These are phyloP conservation scores for Emydoidea blandingii DNA, from an alignment of 2,797 vertebrate species.

Conservation along the genomic window DNA sequence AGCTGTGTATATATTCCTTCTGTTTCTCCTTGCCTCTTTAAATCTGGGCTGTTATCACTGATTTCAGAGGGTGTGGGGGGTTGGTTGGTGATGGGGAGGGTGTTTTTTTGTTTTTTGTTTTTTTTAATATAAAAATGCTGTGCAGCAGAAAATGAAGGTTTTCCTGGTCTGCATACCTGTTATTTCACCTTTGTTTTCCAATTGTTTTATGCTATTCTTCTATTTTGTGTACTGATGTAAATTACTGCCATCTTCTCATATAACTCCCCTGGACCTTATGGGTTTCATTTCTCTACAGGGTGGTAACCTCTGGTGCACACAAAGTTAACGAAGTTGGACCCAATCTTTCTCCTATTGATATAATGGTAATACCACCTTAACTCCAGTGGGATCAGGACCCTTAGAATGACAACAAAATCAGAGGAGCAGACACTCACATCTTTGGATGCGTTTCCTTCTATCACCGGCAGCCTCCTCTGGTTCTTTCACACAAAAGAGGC, in stretches of 20 bases:
- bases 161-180: background rate
- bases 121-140: background rate
- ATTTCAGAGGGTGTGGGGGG: rapidly evolving
- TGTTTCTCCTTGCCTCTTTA: background rate
- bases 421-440: rapidly evolving
- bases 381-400: background rate
- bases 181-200: background rate
- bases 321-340: background rate
- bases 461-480: background rate
- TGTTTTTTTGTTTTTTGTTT: no score
- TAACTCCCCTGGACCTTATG: background rate
- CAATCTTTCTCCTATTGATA: background rate
- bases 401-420: background rate
- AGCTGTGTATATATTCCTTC: background rate
- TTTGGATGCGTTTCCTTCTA: slow-evolving; percentile 1
- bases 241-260: background rate
- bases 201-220: background rate
- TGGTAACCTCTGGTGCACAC: background rate
- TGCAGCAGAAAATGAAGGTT: background rate
- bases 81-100: background rate
- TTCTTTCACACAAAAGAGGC: background rate
- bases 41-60: background rate
- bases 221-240: background rate
- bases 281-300: background rate
- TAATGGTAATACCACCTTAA: background rate